Evolutionary conservation across 2,888 invertebrate genomes (phyloP), one percentile per base, ranked within the genome.

Genomic region (Perizoma affinitatum): DNA sequence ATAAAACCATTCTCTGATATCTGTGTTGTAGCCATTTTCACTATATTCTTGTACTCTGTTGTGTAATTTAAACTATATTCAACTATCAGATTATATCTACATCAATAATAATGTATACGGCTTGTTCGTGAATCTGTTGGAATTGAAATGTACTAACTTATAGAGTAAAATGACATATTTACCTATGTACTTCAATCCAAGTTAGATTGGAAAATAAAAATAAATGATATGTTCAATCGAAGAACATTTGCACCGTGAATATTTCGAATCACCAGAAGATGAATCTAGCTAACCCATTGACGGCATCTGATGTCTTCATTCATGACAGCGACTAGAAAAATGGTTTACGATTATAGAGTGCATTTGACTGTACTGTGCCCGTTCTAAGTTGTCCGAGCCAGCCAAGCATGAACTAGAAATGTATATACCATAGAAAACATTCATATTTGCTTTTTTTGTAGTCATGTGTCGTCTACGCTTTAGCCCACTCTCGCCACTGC

Each of bases 111-210:
- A 36, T 44, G 43, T 53, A 48, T 54, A 36, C 43, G 38, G 43
- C 48, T 49, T 54, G 34, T 45, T 49, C 41, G 41, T 54, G 9
- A 45, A 40, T 34, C 40, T 46, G 34, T 57, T 52, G 57, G 57
- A 57, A 57, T 57, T 57, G 57, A 57, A 8, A 11, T 44, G 6
- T 11, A 50, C 5, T 49, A 42, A 49, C 22, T 55, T 10, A 9
- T 42, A 49, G 43, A 33, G 43, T 43, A 35, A 1, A 10, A 42
- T 52, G 9, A 36, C 10, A 36, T 38, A 35, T 44, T n/a, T n/a
- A 10, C 9, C 7, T 40, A 40, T 40, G 7, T 40, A 8, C 22
- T 22, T 22, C 22, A 22, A 22, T n/a, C 22, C 22, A 22, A 22
- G 22, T 22, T 22, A 2, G 22, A 22, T 22, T 22, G 22, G 3